Base-by-base conservation (phyloP, 2,113 vertebrate species). In the Misgurnus mizolepis region DNA sequence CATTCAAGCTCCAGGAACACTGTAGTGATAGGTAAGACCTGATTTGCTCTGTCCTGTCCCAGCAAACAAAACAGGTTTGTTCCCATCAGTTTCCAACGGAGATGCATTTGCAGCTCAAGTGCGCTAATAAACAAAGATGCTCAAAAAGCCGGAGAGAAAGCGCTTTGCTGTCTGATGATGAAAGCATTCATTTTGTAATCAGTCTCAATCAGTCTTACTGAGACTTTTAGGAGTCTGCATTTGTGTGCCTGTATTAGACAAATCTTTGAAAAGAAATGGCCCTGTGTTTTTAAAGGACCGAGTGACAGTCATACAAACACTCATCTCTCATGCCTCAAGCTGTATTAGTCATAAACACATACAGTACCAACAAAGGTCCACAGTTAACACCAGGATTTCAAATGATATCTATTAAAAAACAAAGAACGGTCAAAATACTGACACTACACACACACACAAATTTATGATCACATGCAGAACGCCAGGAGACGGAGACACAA, bases 371-470 rank as follows among this genome's bases (percentile, higher is more conserved):
- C 83, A 92, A 87, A 87, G 86, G 85, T 86, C 87, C 84, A 87
- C 83, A 55, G 80, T 86, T 90, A 90, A 88, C 93, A 93, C 86
- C 74, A 83, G 83, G 82, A 89, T 92, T 89, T 87, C 90, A 91
- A 85, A 83, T 81, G 86, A 81, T 80, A 88, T 89, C 88, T 90
- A 90, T 90, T 89, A 91, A 84, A 88, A 80, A 83, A 56, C 79
- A 82, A 82, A 55, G 56, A 15, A 76, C 9, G 71, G 64, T 27
- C 49, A 49, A 68, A 43, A 78, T n/a, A 2, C 49, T 53, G 34
- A 40, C 66, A 50, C 61, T 70, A 64, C 61, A 77, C 55, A 68
- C 66, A 82, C 80, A 84, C 79, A 82, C 78, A 64, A 62, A 83
- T 67, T 82, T 67, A 82, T 53, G 27, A 50, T 82, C 43, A 82